phyloP scores from a whole-genome alignment of 2,113 vertebrate genomes.

The Prochilodus magdalenae region DNA sequence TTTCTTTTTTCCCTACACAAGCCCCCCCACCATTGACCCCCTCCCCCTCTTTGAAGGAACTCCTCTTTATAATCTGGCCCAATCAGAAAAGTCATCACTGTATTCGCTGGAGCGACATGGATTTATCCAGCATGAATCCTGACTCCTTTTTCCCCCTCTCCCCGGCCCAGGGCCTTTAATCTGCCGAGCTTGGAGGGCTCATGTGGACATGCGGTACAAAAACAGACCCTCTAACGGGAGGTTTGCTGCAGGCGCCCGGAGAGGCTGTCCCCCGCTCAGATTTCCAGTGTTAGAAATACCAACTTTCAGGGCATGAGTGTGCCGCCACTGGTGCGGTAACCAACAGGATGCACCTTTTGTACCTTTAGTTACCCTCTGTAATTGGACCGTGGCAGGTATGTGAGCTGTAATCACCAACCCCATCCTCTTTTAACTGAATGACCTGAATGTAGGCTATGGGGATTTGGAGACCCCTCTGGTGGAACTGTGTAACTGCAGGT shows the following conservation, averaged over 20 bases:
- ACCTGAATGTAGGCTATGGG: too few relatives aligned
- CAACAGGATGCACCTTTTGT: too few relatives aligned
- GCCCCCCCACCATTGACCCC: conserved; percentile 33
- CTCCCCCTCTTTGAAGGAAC: conserved; percentile 22
- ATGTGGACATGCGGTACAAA: conserved; percentile 26
- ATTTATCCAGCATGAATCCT: conserved; percentile 50
- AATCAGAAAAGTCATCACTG: conserved; percentile 54
- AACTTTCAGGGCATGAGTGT: too few relatives aligned
- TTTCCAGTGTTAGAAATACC: too few relatives aligned
- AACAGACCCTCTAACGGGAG: conserved; percentile 20
- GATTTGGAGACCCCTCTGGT: too few relatives aligned
- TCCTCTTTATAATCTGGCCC: conserved; percentile 61
- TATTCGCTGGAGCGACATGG: conserved; percentile 55
- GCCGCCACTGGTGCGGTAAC: too few relatives aligned
- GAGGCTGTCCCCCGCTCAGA: neutral
- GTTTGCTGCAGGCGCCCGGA: neutral
- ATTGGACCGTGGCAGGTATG: too few relatives aligned
- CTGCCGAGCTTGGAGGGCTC: conserved; percentile 20
- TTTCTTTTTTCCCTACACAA: conserved; percentile 27
- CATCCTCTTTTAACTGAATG: too few relatives aligned
- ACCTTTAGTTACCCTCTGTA: too few relatives aligned
- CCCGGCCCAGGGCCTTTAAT: conserved; percentile 44
- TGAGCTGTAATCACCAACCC: too few relatives aligned
- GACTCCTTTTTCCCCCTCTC: conserved; percentile 40
- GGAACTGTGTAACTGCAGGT: too few relatives aligned